Evolutionary conservation across 2,113 vertebrate genomes (phyloP), one percentile per base, ranked within the genome.

Genomic region (Microcebus jonahi): DNA sequence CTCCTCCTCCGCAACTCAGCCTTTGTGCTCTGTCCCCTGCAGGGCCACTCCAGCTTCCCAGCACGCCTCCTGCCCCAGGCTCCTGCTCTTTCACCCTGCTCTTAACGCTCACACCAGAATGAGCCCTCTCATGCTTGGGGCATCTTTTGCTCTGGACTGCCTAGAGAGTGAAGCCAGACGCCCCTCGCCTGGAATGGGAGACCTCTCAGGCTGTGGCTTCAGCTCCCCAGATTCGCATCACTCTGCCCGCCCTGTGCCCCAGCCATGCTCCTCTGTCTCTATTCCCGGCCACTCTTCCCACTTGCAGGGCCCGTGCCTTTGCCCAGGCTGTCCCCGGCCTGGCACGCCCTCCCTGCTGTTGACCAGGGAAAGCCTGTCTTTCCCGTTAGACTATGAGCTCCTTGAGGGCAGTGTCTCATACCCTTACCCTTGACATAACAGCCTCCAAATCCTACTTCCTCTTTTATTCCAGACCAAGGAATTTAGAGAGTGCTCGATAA

Each of bases 351-450:
- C 50, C 18, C 61, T 21, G 53, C 67, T 20, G 2, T 11, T 39
- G 55, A 10, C 15, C 20, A 17, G 29, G 65, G 45, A 53, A 23
- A 36, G 17, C 10, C 70, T 48, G 18, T 39, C 61, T 63, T 34
- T 45, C 12, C 13, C 2, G 0, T 50, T 18, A 5, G 34, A 63
- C 14, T 1, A 2, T 0, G 4, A 20, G 42, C 25, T 31, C 21
- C 65, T 21, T 15, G 10, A 48, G 8, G 67, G n/a, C 75, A 34
- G 6, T 0, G 6, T 45, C 23, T 18, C 80, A 75, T 29, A 81
- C 63, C 20, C 88, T 88, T 67, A 92, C 82, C 31, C 21, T 55
- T 36, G 36, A 93, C 92, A 91, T 76, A 76, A 27, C 45, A 63
- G 80, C 65, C 34, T 83, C 55, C 57, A 63, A 79, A 76, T 77